Evolutionary conservation across 2,888 invertebrate genomes (phyloP), one percentile per base, ranked within the genome.

Genomic region (Aspidiotus rigidus): DNA sequence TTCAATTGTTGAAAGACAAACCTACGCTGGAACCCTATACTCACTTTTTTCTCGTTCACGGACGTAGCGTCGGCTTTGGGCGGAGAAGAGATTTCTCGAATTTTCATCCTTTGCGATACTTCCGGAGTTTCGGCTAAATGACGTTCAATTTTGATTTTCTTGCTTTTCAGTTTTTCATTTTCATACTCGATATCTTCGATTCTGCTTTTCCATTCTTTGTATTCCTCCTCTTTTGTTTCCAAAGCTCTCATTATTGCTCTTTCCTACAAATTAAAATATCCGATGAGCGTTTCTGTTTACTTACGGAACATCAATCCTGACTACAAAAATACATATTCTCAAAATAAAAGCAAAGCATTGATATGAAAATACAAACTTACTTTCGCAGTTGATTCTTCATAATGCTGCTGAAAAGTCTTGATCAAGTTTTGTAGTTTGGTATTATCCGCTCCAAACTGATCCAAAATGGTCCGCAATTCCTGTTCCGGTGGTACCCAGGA

Each of bases 141-240:
- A 75, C 93, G 90, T 77, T 95, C 95, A 28, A 95, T 79, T 77
- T 95, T 95, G 77, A 93, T 93, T 77, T 93, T 93, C 64, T 93
- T 84, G 54, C 88, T 87, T 57, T 89, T 84, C 6, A 91, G 88
- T 82, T 93, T 93, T 76, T 89, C 85, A 61, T 93, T 78, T 77
- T 94, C 94, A 76, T 94, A 98, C 77, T 95, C 94, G 69, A 96
- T 80, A 78, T 98, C 98, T 76, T 98, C 97, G 62, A 96, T 89
- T 81, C 96, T 93, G 79, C 96, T 96, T 77, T 92, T 89, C 69
- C 95, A 81, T 78, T 98, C 97, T 0, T 95, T 96, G 72, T 88
- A 90, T 80, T 95, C 90, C 0, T 95, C 96, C 79, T 97, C 96
- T 74, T 92, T 86, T n/a, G 91, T 91, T 64, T 90, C 91, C 64